Evolutionary conservation across 30 jellyfish, hydroid and myxozoan genomes (phyloP), one percentile per base, ranked within the genome.

Genomic region (Turritopsis dohrnii): DNA sequence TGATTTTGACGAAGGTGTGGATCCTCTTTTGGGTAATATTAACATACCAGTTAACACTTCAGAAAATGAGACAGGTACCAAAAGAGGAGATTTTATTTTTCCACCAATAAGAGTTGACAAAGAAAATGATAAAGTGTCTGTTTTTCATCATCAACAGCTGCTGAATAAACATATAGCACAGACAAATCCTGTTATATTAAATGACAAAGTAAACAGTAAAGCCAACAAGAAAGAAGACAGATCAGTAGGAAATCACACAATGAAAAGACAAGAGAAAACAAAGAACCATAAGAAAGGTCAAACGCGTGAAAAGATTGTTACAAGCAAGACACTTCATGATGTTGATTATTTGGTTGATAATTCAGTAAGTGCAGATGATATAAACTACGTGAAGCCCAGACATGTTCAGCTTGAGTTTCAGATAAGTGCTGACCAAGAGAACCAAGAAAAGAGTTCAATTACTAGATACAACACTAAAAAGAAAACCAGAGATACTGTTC

Each of bases 351-450:
- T 41, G 60, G 60, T 41, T 41, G 60, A 41, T 41, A 41, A 41
- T 41, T 41, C 60, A 3, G 60, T 41, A 41, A 41, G 5, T 41
- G 60, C 60, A 3, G 60, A 41, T 41, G 60, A 41, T 41, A 41
- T 13, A 41, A 13, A 41, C 13, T 41, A 41, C 60, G 60, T 41
- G 60, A 76, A 76, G 71, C 29, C 29, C 1, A 28, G 22, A 23
- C 52, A 76, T 13, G 28, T 76, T 76, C 72, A 76, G n/a, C 54
- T 76, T 76, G 84, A 76, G 16, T 65, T 76, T 1, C 76, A 69
- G 28, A 69, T 28, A 52, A 69, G 54, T 19, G 23, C 74, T 21
- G 84, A 76, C 28, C 72, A 76, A 16, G 84, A 76, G 54, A 65
- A 65, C 54, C 84, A 76, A 28, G 52, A 65, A 3, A 76, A 76